phyloP scores from a whole-genome alignment of 2,113 vertebrate genomes.

The Suricata suricatta region DNA sequence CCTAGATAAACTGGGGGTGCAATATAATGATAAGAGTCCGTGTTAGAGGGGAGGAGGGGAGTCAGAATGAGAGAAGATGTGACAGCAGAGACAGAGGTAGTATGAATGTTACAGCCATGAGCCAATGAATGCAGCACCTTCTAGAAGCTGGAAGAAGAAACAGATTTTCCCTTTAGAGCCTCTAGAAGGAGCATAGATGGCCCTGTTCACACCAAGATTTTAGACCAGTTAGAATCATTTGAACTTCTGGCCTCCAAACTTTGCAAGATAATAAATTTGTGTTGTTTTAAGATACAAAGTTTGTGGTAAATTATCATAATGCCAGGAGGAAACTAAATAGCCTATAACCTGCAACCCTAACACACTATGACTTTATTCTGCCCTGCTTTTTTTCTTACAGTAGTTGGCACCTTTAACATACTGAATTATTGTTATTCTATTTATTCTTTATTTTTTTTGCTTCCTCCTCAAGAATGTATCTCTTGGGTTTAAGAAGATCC shows the following conservation, averaged over 20 bases:
- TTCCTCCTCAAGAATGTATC: neutral
- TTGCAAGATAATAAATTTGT: neutral
- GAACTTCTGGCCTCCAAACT: neutral
- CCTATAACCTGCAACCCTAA: neutral
- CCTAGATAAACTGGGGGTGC: neutral
- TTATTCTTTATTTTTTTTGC: neutral
- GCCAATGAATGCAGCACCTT: neutral
- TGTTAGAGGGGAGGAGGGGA: neutral
- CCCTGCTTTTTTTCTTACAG: neutral
- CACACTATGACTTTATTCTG: neutral
- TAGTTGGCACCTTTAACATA: neutral
- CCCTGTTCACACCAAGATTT: neutral
- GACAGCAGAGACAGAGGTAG: neutral
- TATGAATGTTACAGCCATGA: neutral
- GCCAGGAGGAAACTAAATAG: neutral
- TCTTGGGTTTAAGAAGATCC: neutral
- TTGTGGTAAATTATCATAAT: neutral
- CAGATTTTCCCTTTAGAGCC: neutral
- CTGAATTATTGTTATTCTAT: neutral
- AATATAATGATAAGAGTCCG: neutral
- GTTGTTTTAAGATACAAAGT: neutral
- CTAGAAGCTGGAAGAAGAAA: neutral
- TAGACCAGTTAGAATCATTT: neutral
- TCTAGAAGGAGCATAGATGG: neutral
- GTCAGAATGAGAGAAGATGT: neutral